phyloP scores from a whole-genome alignment of 2,113 vertebrate species.

The Sitta europaea region DNA sequence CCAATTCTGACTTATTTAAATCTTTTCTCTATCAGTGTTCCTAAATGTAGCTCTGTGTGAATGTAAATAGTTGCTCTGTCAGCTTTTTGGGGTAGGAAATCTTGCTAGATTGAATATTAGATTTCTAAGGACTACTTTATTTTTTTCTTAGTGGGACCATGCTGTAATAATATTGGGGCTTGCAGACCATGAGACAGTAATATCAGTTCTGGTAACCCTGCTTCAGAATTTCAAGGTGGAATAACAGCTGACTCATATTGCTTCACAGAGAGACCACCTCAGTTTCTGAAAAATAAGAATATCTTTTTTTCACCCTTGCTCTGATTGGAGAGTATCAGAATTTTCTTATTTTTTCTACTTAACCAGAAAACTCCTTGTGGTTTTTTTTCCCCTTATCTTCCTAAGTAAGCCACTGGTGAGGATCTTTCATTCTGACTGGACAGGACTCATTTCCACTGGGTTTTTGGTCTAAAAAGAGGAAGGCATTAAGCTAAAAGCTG shows the following conservation, averaged over 20 bases:
- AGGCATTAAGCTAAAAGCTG: not conserved
- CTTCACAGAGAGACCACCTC: not conserved
- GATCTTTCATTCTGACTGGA: not conserved
- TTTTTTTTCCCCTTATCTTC: not conserved
- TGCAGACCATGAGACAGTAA: not conserved
- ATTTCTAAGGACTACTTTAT: not conserved
- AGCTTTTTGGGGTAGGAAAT: not conserved
- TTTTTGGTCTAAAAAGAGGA: not conserved
- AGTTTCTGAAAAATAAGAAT: not conserved
- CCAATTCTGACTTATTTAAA: not conserved
- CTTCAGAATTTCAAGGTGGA: not conserved
- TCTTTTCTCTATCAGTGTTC: not conserved
- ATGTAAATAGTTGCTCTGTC: not conserved
- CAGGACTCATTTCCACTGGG: not conserved
- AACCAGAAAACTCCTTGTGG: not conserved
- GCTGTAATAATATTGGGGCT: not conserved
- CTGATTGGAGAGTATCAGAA: not conserved
- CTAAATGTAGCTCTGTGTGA: not conserved
- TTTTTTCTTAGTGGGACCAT: not conserved
- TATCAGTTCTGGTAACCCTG: not conserved
- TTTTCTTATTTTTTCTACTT: not conserved
- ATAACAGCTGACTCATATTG: not conserved
- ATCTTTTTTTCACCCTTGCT: not conserved
- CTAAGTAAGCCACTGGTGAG: not conserved
- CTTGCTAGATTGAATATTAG: not conserved